Conservation (phyloP, 2,113 vertebrate genomes). For the Zapornia atra region DNA sequence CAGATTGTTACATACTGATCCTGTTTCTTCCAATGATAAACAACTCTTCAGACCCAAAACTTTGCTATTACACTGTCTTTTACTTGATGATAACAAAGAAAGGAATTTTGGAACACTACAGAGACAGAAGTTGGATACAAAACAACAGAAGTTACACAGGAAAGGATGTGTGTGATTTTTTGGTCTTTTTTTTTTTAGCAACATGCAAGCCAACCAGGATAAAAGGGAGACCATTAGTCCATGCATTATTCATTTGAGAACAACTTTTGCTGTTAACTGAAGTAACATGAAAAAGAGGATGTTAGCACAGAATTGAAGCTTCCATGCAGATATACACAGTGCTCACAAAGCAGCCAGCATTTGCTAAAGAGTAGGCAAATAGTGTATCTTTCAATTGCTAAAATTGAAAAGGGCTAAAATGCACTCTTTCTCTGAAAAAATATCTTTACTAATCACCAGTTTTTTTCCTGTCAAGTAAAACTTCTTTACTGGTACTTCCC, state of each 20-base stretch:
- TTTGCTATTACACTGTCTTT: not conserved
- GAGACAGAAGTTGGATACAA: not conserved
- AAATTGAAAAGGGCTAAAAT: not conserved
- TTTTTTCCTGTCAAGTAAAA: not conserved
- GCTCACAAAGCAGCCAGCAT: not conserved
- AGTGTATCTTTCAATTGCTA: not conserved
- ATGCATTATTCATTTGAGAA: not conserved
- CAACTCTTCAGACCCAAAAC: not conserved
- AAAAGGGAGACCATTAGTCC: not conserved
- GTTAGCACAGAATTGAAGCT: not conserved
- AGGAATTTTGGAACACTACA: not conserved
- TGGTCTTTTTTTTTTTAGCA: not conserved
- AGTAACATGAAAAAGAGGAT: not conserved
- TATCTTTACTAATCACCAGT: not conserved
- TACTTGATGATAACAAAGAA: not conserved
- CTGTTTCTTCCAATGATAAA: not conserved
- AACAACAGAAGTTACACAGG: not conserved
- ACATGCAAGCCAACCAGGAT: not conserved
- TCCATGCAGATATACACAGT: not conserved
- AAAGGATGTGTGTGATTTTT: not conserved
- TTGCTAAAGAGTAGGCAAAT: not conserved
- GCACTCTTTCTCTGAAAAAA: not conserved
- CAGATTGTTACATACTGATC: not conserved
- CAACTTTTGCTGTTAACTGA: not conserved
- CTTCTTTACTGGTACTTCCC: not conserved